phyloP scores from a whole-genome alignment of 2,113 vertebrate genomes.

The Cynoglossus semilaevis region DNA sequence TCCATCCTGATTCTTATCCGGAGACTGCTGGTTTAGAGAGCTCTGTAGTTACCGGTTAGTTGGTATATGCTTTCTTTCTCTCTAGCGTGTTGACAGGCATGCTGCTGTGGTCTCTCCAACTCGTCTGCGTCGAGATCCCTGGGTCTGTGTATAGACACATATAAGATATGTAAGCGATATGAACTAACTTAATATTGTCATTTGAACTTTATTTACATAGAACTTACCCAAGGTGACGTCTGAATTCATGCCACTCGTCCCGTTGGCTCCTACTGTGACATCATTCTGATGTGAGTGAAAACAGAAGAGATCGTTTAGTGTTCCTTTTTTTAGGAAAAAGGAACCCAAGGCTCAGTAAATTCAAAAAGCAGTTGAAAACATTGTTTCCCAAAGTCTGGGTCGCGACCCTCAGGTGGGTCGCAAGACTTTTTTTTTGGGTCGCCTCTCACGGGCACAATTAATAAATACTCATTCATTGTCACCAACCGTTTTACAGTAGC shows the following conservation, averaged over 20 bases:
- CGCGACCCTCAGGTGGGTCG: no score
- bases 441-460: no score
- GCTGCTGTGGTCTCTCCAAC: constrained; percentile 45
- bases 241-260: not conserved
- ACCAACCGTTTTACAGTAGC: no score
- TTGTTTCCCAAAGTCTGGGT: no score
- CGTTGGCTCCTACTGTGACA: not conserved
- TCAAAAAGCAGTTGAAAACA: no score
- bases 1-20: not conserved
- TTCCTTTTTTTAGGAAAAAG: no score
- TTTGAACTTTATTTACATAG: not conserved
- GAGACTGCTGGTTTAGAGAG: no score
- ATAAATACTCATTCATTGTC: no score
- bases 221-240: constrained; percentile 16
- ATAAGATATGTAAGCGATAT: constrained; percentile 1
- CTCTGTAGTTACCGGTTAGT: constrained; percentile 7
- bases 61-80: rapidly evolving
- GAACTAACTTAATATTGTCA: not conserved
- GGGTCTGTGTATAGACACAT: constrained; percentile 20
- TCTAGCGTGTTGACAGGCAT: constrained; percentile 51
- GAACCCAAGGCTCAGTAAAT: no score
- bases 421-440: no score
- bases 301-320: constrained; percentile 3
- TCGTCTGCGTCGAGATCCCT: not conserved
- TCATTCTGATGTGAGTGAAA: constrained; percentile 15